A percentile compares a stretch with the other conserved stretches of the same genome.
phyloP scores from a whole-genome alignment of 1,140 invertebrate species.

The Mesaphorura yosii region DNA sequence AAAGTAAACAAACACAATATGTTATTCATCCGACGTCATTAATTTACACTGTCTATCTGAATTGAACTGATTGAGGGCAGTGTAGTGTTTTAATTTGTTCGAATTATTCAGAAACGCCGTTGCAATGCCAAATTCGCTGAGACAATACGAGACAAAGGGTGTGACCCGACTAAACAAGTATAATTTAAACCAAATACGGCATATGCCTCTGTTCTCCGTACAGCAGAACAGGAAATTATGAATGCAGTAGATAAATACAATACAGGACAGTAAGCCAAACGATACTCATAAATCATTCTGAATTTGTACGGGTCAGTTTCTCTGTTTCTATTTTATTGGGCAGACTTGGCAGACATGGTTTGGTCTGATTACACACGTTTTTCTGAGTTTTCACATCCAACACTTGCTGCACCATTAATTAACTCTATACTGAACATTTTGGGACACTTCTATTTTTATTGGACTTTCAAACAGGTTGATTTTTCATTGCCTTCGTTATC shows the following conservation, averaged over 20 bases:
- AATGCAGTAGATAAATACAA: neutral
- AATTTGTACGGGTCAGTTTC: neutral
- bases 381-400: no score
- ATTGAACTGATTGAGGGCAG: neutral
- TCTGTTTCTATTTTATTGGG: neutral
- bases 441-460: neutral
- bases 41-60: no score
- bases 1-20: slow-evolving; percentile 13
- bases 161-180: no score
- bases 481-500: neutral
- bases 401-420: no score
- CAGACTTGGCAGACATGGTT: no score
- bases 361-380: no score
- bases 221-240: neutral
- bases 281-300: no score
- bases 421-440: no score
- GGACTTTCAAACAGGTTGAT: neutral
- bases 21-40: no score
- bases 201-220: neutral
- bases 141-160: neutral
- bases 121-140: neutral
- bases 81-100: neutral
- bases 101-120: neutral
- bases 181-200: neutral
- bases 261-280: neutral